A percentile compares a stretch with the other conserved stretches of the same genome.
Evolutionary conservation across 2,797 vertebrate species (phyloP).

Genomic region (Choloepus didactylus): DNA sequence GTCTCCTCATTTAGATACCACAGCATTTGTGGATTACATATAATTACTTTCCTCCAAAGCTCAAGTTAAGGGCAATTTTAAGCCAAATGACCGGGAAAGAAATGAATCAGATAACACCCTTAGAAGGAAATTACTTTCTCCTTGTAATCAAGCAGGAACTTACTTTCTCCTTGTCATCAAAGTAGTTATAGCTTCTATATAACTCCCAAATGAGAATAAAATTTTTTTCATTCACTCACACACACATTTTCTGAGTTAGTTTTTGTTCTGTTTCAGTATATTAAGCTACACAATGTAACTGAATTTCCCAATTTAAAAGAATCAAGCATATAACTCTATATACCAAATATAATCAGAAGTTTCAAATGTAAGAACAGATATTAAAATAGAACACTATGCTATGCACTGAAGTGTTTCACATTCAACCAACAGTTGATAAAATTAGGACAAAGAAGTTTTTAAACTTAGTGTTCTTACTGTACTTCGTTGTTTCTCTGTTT

Average conservation of each 20-base stretch:
- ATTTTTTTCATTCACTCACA: slow-evolving; percentile 14
- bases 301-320: slow-evolving; percentile 58
- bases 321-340: slow-evolving; percentile 33
- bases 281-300: neutral
- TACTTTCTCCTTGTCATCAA: slow-evolving; percentile 36
- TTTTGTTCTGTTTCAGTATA: slow-evolving; percentile 50
- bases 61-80: slow-evolving; percentile 69
- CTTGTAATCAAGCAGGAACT: slow-evolving; percentile 27
- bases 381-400: slow-evolving; percentile 49
- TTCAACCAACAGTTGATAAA: slow-evolving; percentile 61
- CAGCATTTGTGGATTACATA: slow-evolving; percentile 60
- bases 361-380: slow-evolving; percentile 52
- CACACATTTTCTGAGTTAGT: neutral
- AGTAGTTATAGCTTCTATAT: slow-evolving; percentile 4
- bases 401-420: neutral
- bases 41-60: slow-evolving; percentile 71
- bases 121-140: slow-evolving; percentile 36
- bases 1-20: slow-evolving; percentile 67
- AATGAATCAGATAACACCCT: slow-evolving; percentile 58
- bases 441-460: slow-evolving; percentile 37
- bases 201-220: slow-evolving; percentile 27
- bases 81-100: slow-evolving; percentile 65
- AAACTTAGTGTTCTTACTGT: neutral
- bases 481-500: neutral
- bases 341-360: slow-evolving; percentile 40